Conservation (phyloP, 2,888 invertebrate genomes). For the Zygogramma bicolorata region DNA sequence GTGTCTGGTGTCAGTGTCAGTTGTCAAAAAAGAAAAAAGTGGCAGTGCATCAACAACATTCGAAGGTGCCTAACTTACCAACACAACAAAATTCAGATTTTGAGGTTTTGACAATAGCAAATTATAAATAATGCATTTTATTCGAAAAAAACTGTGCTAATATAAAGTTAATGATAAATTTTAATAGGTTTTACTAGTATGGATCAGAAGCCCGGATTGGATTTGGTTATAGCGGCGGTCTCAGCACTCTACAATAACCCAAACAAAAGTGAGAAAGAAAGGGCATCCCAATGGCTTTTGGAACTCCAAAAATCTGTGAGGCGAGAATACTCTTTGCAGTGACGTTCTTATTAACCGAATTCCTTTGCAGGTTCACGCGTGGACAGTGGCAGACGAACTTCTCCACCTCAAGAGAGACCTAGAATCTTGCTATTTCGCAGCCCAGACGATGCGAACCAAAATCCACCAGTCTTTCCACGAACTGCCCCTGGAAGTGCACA, state of each 20-base stretch:
- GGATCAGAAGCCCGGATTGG: constrained; percentile 77
- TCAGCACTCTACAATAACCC: constrained; percentile 89
- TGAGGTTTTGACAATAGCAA: constrained; percentile 48
- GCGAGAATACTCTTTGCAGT: too few species aligned
- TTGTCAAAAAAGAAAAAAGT: too few species aligned
- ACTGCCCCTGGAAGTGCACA: constrained; percentile 85
- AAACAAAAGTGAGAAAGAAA: constrained; percentile 87
- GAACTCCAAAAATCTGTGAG: constrained; percentile 96
- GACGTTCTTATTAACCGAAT: neutral
- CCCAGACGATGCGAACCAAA: constrained; percentile 97
- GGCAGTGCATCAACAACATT: too few species aligned
- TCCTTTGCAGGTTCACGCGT: constrained; percentile 86
- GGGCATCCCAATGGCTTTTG: constrained; percentile 93
- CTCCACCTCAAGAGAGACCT: constrained; percentile 89
- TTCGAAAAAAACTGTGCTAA: constrained; percentile 32
- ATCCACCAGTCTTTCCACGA: constrained; percentile 93
- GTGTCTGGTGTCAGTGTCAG: neutral
- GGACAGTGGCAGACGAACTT: constrained; percentile 96
- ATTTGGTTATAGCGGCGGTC: constrained; percentile 82
- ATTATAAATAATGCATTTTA: constrained; percentile 50
- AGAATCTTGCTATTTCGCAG: constrained; percentile 97
- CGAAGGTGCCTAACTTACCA: constrained; percentile 25
- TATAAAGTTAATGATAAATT: constrained; percentile 28
- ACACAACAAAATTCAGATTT: constrained; percentile 35
- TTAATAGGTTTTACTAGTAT: constrained; percentile 58